These are phyloP conservation scores for Caenorhabditis sp. DNA, from an alignment of 2,888 invertebrate genomes.

Conservation along the genomic window DNA sequence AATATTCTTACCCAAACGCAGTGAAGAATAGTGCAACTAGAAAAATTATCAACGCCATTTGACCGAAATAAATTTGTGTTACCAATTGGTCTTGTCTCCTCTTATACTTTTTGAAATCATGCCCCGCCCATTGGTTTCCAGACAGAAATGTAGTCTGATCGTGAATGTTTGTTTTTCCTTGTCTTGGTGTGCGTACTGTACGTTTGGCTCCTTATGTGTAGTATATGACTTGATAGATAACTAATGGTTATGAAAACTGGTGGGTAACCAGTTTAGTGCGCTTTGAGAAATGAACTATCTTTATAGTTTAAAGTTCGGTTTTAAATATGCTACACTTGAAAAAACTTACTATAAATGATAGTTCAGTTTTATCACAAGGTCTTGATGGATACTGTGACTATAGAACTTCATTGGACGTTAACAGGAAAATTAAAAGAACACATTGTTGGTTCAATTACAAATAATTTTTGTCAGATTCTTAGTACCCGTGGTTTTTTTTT, in stretches of 20 bases:
- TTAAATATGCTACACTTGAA: too few relatives aligned
- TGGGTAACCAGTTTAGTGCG: too few relatives aligned
- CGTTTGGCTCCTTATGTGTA: not conserved
- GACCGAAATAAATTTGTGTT: not conserved
- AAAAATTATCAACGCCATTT: not conserved
- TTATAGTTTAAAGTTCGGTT: too few relatives aligned
- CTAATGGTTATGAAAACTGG: not conserved
- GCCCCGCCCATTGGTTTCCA: not conserved
- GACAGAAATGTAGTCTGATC: not conserved
- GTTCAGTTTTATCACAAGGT: too few relatives aligned
- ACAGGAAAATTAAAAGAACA: too few relatives aligned
- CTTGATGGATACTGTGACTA: too few relatives aligned
- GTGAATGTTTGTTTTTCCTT: not conserved
- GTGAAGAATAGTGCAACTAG: not conserved
- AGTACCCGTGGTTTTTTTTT: too few relatives aligned
- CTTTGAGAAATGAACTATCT: too few relatives aligned
- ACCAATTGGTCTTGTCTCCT: not conserved
- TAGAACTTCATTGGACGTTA: too few relatives aligned
- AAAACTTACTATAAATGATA: too few relatives aligned
- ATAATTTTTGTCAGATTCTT: too few relatives aligned
- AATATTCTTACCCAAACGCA: not conserved
- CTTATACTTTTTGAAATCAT: not conserved
- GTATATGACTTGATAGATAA: not conserved
- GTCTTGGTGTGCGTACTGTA: not conserved
- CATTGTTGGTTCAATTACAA: too few relatives aligned